Percentiles rank a stretch among this genome's conserved stretches.
Conservation (phyloP, 2,113 vertebrate species). For the Panthera uncia region DNA sequence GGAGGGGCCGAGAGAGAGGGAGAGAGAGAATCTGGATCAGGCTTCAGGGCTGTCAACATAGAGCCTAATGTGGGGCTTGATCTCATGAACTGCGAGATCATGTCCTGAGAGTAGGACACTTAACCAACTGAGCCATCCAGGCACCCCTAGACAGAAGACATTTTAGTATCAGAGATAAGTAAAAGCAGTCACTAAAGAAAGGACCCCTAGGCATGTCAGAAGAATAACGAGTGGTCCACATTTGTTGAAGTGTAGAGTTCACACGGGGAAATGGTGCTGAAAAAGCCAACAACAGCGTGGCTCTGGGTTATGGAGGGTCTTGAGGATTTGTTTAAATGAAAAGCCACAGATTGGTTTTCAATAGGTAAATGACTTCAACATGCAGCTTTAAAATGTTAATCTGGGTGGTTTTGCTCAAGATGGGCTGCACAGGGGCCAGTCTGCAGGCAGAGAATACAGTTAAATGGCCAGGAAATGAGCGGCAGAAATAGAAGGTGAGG, state of each 20-base stretch:
- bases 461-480: not conserved
- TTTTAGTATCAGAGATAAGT: not conserved
- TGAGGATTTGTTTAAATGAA: not conserved
- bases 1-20: too few relatives aligned
- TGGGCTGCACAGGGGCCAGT: not conserved
- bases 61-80: too few relatives aligned
- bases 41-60: too few relatives aligned
- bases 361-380: not conserved
- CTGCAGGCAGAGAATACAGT: not conserved
- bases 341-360: not conserved
- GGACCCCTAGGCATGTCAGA: not conserved
- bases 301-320: not conserved
- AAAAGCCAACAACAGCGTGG: not conserved
- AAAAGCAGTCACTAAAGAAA: not conserved
- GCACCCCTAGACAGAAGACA: not conserved
- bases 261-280: accelerated
- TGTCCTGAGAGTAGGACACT: too few relatives aligned
- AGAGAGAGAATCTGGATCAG: too few relatives aligned
- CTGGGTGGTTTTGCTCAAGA: not conserved
- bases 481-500: not conserved
- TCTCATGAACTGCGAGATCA: too few relatives aligned
- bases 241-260: not conserved
- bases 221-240: too few relatives aligned
- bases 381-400: not conserved
- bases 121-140: too few relatives aligned